Conservation (phyloP, 2,888 invertebrate species). For the Andrena minutula region DNA sequence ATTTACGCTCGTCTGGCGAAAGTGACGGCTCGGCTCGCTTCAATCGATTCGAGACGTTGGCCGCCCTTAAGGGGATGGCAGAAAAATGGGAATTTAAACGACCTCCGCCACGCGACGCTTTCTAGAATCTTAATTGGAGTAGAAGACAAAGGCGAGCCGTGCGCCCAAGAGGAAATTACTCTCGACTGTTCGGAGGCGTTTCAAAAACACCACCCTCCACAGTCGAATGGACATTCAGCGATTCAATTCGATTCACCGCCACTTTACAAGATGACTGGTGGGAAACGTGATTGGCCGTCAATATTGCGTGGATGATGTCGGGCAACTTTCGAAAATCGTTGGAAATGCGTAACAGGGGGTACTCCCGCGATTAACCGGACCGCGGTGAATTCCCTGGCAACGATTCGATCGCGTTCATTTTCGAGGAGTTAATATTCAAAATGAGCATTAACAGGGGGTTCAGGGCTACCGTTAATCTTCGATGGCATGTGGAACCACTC, state of each 20-base stretch:
- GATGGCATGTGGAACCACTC: slow-evolving; percentile 70
- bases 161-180: slow-evolving; percentile 32
- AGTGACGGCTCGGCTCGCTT: slow-evolving; percentile 46
- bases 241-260: not conserved
- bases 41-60: slow-evolving; percentile 51
- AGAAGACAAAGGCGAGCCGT: slow-evolving; percentile 37
- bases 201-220: not conserved
- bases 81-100: slow-evolving; percentile 62
- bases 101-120: slow-evolving; percentile 50
- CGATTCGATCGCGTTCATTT: slow-evolving; percentile 69
- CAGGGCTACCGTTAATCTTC: slow-evolving; percentile 77
- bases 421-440: slow-evolving; percentile 77
- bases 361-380: slow-evolving; percentile 44
- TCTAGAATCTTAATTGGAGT: slow-evolving; percentile 59
- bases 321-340: slow-evolving; percentile 48
- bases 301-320: slow-evolving; percentile 31
- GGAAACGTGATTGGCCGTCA: not conserved
- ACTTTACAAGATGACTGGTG: not conserved
- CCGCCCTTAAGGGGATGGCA: slow-evolving; percentile 22
- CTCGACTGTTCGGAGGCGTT: not conserved
- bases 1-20: slow-evolving; percentile 55
- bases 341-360: slow-evolving; percentile 48
- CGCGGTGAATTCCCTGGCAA: slow-evolving; percentile 54
- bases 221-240: not conserved
- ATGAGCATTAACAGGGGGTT: slow-evolving; percentile 73